Percentiles rank a stretch among this genome's conserved stretches.
Evolutionary conservation across 1,140 invertebrate genomes (phyloP).

Genomic region (Oncopeltus fasciatus): DNA sequence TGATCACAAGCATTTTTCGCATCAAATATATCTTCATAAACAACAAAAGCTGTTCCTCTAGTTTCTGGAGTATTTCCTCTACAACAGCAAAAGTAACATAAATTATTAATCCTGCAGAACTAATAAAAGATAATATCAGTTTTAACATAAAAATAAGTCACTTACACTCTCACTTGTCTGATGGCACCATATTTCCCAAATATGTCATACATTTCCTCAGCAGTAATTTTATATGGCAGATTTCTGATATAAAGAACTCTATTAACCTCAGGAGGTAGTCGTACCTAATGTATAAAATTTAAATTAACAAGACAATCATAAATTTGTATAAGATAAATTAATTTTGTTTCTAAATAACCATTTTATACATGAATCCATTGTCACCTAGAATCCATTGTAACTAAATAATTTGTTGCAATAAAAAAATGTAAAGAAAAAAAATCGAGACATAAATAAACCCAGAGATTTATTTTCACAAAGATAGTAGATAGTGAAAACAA

Average conservation of each 20-base stretch:
- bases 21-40: constrained; percentile 99
- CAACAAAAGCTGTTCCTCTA: constrained; percentile 95
- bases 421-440: too few relatives aligned
- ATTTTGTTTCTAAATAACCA: background rate
- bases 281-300: constrained; percentile 47
- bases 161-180: constrained; percentile 93
- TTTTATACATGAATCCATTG: background rate
- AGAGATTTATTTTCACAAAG: background rate
- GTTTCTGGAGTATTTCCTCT: constrained; percentile 96
- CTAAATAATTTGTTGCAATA: background rate
- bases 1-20: constrained; percentile 99
- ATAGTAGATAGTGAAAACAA: background rate
- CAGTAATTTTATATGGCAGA: constrained; percentile 97
- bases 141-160: constrained; percentile 26
- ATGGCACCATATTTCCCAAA: constrained; percentile 99
- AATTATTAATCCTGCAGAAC: too few relatives aligned
- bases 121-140: background rate
- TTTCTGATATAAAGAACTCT: constrained; percentile 93
- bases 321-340: background rate
- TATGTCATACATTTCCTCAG: constrained; percentile 99
- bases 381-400: background rate
- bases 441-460: too few relatives aligned
- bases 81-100: constrained; percentile 28
- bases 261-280: constrained; percentile 96
- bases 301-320: constrained; percentile 10